These are phyloP conservation scores for Paramormyrops kingsleyae DNA, from an alignment of 2,113 vertebrate genomes.

Conservation along the genomic window DNA sequence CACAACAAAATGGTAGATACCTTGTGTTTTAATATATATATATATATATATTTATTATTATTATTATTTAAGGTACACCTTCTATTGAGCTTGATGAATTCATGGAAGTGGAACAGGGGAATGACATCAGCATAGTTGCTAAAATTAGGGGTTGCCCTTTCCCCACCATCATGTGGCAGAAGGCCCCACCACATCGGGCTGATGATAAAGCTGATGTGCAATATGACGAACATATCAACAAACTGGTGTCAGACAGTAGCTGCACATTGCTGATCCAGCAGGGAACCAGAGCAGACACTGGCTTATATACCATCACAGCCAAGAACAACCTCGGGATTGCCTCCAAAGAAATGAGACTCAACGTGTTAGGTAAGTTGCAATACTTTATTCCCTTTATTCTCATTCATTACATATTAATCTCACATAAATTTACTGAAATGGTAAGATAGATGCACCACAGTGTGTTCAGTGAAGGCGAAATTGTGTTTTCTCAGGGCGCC, in stretches of 20 bases:
- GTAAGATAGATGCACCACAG: background rate
- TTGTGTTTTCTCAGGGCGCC: constrained; percentile 69
- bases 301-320: constrained; percentile 84
- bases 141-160: constrained; percentile 90
- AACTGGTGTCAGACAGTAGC: constrained; percentile 83
- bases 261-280: constrained; percentile 91
- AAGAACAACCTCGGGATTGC: constrained; percentile 83
- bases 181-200: constrained; percentile 80
- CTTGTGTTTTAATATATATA: background rate
- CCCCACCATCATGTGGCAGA: constrained; percentile 87
- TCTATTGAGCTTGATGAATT: constrained; percentile 89
- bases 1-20: background rate
- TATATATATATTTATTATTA: background rate
- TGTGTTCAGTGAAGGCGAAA: background rate
- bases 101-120: constrained; percentile 85
- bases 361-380: constrained; percentile 78
- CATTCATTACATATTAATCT: background rate
- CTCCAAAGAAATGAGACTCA: constrained; percentile 92
- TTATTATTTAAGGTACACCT: constrained; percentile 72
- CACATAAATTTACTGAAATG: background rate
- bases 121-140: constrained; percentile 82
- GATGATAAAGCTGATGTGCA: constrained; percentile 75
- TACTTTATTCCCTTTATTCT: background rate
- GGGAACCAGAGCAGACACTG: constrained; percentile 85
- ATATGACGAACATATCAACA: constrained; percentile 93